These are phyloP conservation scores for Episyrphus balteatus DNA, from an alignment of 1,140 invertebrate genomes.

Conservation along the genomic window DNA sequence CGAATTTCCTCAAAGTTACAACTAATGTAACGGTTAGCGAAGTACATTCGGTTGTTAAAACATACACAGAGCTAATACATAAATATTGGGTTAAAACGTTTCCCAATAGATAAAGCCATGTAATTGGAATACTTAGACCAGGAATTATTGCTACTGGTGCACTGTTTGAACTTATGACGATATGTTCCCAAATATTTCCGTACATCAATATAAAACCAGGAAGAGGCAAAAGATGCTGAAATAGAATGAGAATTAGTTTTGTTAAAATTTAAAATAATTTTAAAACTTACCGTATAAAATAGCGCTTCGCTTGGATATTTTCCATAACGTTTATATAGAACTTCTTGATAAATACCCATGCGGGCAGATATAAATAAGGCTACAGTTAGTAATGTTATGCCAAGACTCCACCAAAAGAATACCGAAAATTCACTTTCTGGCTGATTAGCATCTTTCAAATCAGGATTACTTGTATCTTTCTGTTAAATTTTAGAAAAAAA, in stretches of 20 bases:
- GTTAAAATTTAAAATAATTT: conserved; percentile 2
- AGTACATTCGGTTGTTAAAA: conserved; percentile 84
- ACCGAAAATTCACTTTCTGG: conserved; percentile 41
- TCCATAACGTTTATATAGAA: conserved; percentile 72
- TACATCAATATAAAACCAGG: conserved; percentile 71
- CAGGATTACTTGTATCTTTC: conserved; percentile 37
- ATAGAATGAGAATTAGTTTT: conserved; percentile 19
- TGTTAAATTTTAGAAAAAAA: conserved; percentile 3
- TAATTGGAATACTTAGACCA: conserved; percentile 39
- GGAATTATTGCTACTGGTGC: conserved; percentile 38
- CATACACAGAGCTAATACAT: conserved; percentile 91
- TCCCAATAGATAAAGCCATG: conserved; percentile 67
- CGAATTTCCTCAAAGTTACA: conserved; percentile 90
- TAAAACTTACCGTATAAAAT: conserved; percentile 67
- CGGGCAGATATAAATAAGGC: conserved; percentile 87
- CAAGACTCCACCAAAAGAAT: conserved; percentile 71
- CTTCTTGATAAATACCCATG: conserved; percentile 96
- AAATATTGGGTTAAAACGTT: conserved; percentile 91
- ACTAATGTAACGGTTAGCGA: conserved; percentile 93
- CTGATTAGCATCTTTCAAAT: conserved; percentile 33
- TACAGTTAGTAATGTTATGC: conserved; percentile 75
- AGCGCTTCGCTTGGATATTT: conserved; percentile 92
- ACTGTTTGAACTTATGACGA: conserved; percentile 47
- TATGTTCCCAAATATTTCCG: conserved; percentile 65
- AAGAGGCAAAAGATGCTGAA: conserved; percentile 73